A percentile compares a stretch with the other conserved stretches of the same genome.
Conservation (phyloP, 2,797 vertebrate genomes). For the Silurus lanzhouensis region DNA sequence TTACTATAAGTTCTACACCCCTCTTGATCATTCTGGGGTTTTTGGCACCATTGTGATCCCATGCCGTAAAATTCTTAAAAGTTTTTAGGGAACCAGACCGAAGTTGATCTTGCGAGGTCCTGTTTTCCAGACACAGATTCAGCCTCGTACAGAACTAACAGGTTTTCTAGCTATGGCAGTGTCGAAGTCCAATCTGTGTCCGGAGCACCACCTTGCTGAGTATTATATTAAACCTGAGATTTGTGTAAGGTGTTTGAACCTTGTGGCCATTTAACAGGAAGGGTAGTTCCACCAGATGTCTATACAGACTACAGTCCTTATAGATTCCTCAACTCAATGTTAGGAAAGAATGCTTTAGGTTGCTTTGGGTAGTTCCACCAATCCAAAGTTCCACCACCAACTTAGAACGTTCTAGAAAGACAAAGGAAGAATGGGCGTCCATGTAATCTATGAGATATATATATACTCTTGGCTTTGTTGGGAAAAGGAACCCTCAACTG, state of each 20-base stretch:
- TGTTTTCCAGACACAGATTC: slow-evolving; percentile 6
- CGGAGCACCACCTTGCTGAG: slow-evolving; percentile 11
- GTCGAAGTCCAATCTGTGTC: slow-evolving; percentile 16
- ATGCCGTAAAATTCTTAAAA: background rate
- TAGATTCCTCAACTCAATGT: background rate
- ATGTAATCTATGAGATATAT: too few relatives aligned
- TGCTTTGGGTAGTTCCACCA: too few relatives aligned
- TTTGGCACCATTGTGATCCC: background rate
- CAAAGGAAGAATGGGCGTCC: too few relatives aligned
- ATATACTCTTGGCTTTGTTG: too few relatives aligned
- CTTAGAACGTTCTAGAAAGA: too few relatives aligned
- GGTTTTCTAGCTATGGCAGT: slow-evolving; percentile 28
- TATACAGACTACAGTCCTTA: background rate
- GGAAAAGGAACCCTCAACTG: too few relatives aligned
- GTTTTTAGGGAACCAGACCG: background rate
- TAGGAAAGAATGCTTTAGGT: background rate
- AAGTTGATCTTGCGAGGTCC: background rate
- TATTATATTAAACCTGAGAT: slow-evolving; percentile 47
- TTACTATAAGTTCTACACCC: background rate
- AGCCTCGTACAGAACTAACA: slow-evolving; percentile 5
- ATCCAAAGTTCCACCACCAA: too few relatives aligned
- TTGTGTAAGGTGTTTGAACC: background rate
- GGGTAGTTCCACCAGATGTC: slow-evolving; percentile 2
- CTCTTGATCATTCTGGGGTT: background rate
- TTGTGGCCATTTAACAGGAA: background rate